These are phyloP conservation scores for Dromius quadrimaculatus DNA, from an alignment of 2,888 invertebrate genomes.

Conservation along the genomic window DNA sequence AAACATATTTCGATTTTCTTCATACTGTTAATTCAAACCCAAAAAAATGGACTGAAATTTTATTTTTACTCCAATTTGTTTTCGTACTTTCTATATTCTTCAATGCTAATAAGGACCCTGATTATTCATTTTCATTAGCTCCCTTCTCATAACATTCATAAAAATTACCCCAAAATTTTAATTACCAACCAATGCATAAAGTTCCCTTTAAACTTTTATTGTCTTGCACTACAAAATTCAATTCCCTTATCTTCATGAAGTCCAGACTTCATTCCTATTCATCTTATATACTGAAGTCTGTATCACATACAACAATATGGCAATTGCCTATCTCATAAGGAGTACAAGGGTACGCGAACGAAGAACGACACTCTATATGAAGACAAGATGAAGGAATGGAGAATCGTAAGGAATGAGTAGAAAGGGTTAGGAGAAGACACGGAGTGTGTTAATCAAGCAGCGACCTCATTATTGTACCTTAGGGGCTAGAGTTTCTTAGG, in stretches of 20 bases:
- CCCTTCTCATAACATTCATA: no score
- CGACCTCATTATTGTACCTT: constrained; percentile 64
- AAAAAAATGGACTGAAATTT: no score
- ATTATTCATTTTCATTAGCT: no score
- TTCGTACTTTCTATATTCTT: no score
- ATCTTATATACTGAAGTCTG: no score
- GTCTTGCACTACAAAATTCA: not conserved
- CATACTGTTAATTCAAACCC: no score
- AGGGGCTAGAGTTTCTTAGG: constrained; percentile 57
- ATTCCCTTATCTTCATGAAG: no score
- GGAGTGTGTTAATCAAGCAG: constrained; percentile 66
- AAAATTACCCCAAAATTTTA: constrained; percentile 22
- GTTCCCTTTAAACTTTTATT: not conserved
- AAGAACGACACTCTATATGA: not conserved
- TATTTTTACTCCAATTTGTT: no score
- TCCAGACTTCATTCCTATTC: no score
- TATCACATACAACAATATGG: constrained; percentile 4
- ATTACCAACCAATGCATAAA: not conserved
- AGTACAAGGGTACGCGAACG: no score
- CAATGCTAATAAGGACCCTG: no score
- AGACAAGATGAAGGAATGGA: constrained; percentile 9
- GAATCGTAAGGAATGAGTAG: constrained; percentile 25
- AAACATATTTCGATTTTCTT: no score
- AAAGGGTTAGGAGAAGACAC: constrained; percentile 53
- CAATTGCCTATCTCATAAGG: constrained; percentile 10